Evolutionary conservation across 1,140 invertebrate species (phyloP).

Genomic region (Delia radicum): DNA sequence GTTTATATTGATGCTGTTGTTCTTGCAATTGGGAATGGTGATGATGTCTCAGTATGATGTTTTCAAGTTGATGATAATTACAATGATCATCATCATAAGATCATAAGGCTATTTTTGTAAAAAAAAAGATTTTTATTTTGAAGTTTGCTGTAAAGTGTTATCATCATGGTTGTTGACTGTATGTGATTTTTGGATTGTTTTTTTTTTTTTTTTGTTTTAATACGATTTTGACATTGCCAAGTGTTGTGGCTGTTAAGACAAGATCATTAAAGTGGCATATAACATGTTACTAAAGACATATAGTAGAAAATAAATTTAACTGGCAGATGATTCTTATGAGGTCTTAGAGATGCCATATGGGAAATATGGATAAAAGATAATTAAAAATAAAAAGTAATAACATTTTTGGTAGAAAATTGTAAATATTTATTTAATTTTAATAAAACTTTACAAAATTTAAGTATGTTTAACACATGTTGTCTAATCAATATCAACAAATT

Average conservation of each 20-base stretch:
- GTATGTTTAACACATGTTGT: no score
- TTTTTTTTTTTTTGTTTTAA: conserved; percentile 13
- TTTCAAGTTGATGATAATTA: not conserved
- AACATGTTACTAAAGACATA: conserved; percentile 38
- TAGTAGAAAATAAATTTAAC: not conserved
- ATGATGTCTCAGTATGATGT: not conserved
- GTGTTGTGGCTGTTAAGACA: conserved; percentile 42
- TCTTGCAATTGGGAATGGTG: not conserved
- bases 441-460: no score
- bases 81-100: not conserved
- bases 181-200: not conserved
- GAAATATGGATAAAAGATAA: not conserved
- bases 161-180: not conserved
- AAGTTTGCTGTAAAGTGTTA: not conserved
- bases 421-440: no score
- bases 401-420: no score
- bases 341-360: not conserved
- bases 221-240: conserved; percentile 19
- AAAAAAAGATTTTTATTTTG: no score
- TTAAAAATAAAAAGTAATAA: no score
- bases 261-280: conserved; percentile 56
- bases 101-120: not conserved
- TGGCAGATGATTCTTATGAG: not conserved
- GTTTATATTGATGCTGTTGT: conserved; percentile 23
- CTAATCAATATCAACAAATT: no score